Percentiles rank a stretch among this genome's conserved stretches.
Evolutionary conservation across 2,888 invertebrate genomes (phyloP).

Genomic region (Trissonchulus latispiculum): DNA sequence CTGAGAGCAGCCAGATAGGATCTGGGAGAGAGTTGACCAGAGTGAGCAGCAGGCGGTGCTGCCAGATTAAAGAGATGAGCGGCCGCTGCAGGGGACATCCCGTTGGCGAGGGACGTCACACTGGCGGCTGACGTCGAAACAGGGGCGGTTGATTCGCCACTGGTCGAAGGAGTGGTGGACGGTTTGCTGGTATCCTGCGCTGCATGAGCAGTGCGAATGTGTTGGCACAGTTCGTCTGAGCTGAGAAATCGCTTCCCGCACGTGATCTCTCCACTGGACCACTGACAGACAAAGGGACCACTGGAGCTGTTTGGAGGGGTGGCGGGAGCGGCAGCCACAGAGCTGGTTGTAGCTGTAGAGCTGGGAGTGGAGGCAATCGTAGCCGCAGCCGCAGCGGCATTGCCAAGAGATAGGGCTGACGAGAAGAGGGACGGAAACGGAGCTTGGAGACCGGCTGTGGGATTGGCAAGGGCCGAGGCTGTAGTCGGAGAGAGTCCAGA

Average conservation of each 20-base stretch:
- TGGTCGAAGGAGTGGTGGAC: not conserved
- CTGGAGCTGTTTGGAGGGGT: no score
- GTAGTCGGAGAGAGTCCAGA: not conserved
- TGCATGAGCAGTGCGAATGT: conserved; percentile 16
- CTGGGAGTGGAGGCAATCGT: not conserved
- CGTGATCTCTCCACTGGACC: not conserved
- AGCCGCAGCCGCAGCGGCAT: conserved; percentile 5
- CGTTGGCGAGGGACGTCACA: not conserved
- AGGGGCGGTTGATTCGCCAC: not conserved
- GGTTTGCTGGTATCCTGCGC: no score
- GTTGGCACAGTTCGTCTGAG: conserved; percentile 21
- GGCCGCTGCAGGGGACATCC: not conserved
- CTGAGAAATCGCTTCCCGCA: conserved; percentile 6
- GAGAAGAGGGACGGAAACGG: not conserved
- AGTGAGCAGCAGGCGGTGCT: not conserved
- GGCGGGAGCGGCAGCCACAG: not conserved
- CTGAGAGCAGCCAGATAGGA: not conserved
- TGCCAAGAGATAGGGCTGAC: not conserved
- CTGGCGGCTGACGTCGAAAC: not conserved
- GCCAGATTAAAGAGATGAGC: not conserved
- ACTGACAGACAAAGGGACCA: not conserved
- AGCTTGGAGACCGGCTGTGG: not conserved
- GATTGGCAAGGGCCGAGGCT: not conserved
- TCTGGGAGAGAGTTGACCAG: not conserved
- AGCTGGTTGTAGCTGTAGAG: not conserved